These are phyloP conservation scores for Sander vitreus DNA, from an alignment of 2,113 vertebrate species.

Conservation along the genomic window DNA sequence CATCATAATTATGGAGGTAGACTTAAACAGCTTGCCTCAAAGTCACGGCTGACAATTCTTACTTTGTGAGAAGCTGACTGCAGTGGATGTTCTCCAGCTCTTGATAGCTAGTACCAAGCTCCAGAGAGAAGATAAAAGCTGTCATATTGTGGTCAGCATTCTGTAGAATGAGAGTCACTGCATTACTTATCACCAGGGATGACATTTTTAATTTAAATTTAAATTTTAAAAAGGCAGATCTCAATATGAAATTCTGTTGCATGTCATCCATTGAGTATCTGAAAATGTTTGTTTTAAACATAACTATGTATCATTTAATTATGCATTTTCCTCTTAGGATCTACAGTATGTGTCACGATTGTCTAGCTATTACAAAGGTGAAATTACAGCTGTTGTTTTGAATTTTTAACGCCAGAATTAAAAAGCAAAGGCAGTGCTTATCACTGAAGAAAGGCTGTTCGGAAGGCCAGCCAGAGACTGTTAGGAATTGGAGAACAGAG, in stretches of 20 bases:
- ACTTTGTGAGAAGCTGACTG: conserved; percentile 35
- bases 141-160: conserved; percentile 43
- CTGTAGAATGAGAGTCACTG: conserved; percentile 30
- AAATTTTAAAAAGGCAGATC: neutral
- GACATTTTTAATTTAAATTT: too few species aligned
- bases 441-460: conserved; percentile 27
- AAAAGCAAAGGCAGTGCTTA: conserved; percentile 26
- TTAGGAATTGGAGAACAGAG: conserved; percentile 28
- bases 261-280: conserved; percentile 29
- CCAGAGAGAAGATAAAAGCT: conserved; percentile 37
- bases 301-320: neutral
- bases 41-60: conserved; percentile 66
- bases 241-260: conserved; percentile 41
- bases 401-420: conserved; percentile 41
- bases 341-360: neutral
- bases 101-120: neutral
- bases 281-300: conserved; percentile 32
- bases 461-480: conserved; percentile 40
- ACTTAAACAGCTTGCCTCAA: conserved; percentile 59
- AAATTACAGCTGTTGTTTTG: conserved; percentile 11
- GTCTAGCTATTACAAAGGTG: conserved; percentile 9
- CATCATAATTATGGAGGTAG: conserved; percentile 71
- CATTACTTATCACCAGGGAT: conserved; percentile 1
- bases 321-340: conserved; percentile 22
- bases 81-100: conserved; percentile 37